Evolutionary conservation across 2,113 vertebrate genomes (phyloP), one percentile per base, ranked within the genome.

Genomic region (Tauraco erythrolophus): DNA sequence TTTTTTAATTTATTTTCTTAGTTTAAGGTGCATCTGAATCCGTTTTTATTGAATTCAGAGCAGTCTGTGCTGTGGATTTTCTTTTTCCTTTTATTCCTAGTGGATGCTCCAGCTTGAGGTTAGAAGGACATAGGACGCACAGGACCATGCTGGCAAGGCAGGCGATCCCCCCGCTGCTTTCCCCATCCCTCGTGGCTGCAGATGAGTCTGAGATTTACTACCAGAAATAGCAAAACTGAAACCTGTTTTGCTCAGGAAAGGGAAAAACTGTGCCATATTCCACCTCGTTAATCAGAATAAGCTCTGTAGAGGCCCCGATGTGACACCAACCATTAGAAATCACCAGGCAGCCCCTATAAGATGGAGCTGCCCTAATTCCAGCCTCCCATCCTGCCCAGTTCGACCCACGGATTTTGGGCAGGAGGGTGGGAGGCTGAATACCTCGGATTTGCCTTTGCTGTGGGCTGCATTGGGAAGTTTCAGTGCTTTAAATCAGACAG

Each of bases 361-460:
- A n/a, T 0, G 7, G 3, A 24, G 14, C 57, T 66, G 58, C n/a
- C 39, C 43, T 15, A 25, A 35, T 48, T 16, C 0, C 1, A 87
- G 70, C 46, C 53, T 74, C 50, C 24, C 17, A 13, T 31, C 57
- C 57, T 9, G 7, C 43, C 64, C 33, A 2, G 3, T 51, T 23
- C 41, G 25, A 72, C 66, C 41, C 1, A 0, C 7, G 13, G 53
- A 28, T 56, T 33, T 75, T 9, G 46, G 66, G 11, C n/a, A 21
- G 51, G 24, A 45, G 4, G 10, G 19, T 1, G 23, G 6, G 27
- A 64, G 33, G 19, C 50, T 1, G 4, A 71, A 45, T 24, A 17
- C 8, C 10, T 1, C 3, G 33, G 25, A 3, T 41, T 60, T 54
- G 33, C 11, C 1, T 37, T 43, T 11, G 3, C 61, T 2, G 0